phyloP scores from a whole-genome alignment of 1,140 invertebrate genomes.

The Danaus plexippus region DNA sequence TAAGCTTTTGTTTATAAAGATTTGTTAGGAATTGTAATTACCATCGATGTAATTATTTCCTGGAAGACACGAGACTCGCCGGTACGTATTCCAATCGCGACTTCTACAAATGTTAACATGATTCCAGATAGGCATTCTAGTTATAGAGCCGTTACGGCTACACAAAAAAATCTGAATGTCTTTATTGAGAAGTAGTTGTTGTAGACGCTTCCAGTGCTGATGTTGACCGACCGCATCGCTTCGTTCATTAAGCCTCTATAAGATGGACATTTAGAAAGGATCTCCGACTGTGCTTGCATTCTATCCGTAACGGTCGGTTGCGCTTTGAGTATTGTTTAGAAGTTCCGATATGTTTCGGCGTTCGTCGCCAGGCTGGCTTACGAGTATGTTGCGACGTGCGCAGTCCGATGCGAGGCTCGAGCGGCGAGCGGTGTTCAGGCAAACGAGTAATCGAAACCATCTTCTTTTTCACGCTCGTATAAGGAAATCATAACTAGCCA shows the following conservation, averaged over 20 bases:
- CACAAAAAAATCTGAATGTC: conserved; percentile 27
- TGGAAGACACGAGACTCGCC: background rate
- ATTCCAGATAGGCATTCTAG: conserved; percentile 13
- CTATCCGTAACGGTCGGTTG: background rate
- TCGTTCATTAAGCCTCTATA: background rate
- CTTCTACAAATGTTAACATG: conserved; percentile 15
- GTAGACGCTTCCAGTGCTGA: background rate
- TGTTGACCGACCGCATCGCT: too few species aligned
- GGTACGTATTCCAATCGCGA: conserved; percentile 10
- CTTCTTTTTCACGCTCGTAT: too few species aligned
- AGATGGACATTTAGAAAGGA: too few species aligned
- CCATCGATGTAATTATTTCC: too few species aligned
- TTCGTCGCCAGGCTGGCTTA: too few species aligned
- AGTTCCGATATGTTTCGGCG: too few species aligned
- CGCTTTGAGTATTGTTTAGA: too few species aligned
- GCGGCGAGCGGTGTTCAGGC: background rate
- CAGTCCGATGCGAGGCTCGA: too few species aligned
- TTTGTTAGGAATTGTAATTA: too few species aligned
- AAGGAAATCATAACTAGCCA: too few species aligned
- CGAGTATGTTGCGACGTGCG: too few species aligned
- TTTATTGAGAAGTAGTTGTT: conserved; percentile 21
- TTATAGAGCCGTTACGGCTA: conserved; percentile 12
- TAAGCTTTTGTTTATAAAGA: too few species aligned
- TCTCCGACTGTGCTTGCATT: background rate
- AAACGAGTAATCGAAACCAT: background rate